Conservation (phyloP, 2,113 vertebrate genomes). For the Pampusana beccarii region DNA sequence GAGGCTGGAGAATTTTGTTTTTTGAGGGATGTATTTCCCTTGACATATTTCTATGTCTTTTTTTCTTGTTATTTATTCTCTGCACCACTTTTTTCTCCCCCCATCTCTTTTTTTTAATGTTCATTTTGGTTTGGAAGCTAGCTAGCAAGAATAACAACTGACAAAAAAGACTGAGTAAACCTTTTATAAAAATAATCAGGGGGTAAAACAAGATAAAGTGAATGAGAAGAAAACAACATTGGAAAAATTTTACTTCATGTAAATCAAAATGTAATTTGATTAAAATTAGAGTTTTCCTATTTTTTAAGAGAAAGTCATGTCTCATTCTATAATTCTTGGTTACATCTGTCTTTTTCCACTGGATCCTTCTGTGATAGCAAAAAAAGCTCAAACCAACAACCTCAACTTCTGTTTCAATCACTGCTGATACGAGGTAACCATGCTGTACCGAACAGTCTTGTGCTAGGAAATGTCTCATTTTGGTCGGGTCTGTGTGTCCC, state of each 20-base stretch:
- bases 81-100: neutral
- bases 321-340: neutral
- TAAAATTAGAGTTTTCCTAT: neutral
- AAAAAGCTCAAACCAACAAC: neutral
- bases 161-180: neutral
- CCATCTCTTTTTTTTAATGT: neutral
- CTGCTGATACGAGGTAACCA: neutral
- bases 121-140: neutral
- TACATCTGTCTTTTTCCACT: neutral
- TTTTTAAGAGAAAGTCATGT: neutral
- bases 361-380: neutral
- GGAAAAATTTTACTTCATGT: neutral
- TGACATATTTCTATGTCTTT: neutral
- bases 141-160: neutral
- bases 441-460: neutral
- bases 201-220: neutral
- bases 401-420: neutral
- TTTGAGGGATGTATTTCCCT: neutral
- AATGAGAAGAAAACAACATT: neutral
- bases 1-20: neutral
- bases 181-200: neutral
- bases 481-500: neutral
- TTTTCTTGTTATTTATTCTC: neutral
- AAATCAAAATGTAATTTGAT: neutral
- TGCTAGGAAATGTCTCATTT: neutral